Conservation (phyloP, 2,888 invertebrate species). For the Polyploca ridens region DNA sequence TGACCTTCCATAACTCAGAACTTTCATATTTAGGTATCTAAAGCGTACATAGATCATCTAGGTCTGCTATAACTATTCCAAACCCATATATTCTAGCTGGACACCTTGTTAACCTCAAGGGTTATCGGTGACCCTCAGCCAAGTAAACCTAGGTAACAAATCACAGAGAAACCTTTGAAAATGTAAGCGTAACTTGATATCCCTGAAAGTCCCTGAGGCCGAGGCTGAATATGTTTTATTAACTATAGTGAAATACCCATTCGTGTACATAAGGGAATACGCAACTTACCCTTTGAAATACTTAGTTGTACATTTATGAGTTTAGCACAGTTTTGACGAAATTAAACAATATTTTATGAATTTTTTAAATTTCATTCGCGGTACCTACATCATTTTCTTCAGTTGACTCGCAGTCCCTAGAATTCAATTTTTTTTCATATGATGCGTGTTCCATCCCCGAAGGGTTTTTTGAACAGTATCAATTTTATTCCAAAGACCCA, state of each 20-base stretch:
- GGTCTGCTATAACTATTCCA: not conserved
- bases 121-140: not conserved
- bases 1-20: not conserved
- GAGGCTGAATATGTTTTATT: slow-evolving; percentile 1
- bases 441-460: too few relatives aligned
- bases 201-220: not conserved
- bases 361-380: not conserved
- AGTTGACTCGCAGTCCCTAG: too few relatives aligned
- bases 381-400: not conserved
- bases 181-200: slow-evolving; percentile 1
- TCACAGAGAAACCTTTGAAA: slow-evolving; percentile 3
- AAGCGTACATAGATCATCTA: not conserved
- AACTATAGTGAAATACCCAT: slow-evolving; percentile 6
- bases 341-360: not conserved
- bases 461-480: too few relatives aligned
- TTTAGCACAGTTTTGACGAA: not conserved
- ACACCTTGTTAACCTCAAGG: slow-evolving; percentile 6
- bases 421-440: too few relatives aligned
- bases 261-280: not conserved
- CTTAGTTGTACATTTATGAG: not conserved
- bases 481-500: too few relatives aligned
- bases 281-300: not conserved
- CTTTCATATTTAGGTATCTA: not conserved
- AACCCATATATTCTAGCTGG: not conserved
- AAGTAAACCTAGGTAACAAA: slow-evolving; percentile 4